Base-by-base conservation (phyloP, 2,888 invertebrate genomes). In the Aspidapion aeneum region DNA sequence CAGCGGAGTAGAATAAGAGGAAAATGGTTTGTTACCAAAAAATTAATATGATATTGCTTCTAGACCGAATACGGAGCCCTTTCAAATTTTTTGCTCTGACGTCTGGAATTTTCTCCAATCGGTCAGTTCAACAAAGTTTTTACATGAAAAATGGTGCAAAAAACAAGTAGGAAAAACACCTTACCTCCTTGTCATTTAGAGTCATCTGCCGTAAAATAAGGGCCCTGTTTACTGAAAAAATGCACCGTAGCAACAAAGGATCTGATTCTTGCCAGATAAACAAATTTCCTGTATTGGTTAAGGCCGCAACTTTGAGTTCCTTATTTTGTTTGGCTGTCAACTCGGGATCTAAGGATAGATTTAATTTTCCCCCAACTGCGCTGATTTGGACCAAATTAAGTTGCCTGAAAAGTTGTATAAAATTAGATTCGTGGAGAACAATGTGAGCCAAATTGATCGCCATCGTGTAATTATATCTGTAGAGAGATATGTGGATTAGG, bases 211-310 rank as follows among this genome's bases (percentile, higher is more conserved):
- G 83, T 55, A 90, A 81, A 35, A 79, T 81, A 22, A 86, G 72
- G 69, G 85, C 83, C 60, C 90, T 85, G 58, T 82, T 85, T 18
- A 87, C 79, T 1, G 85, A 84, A 78, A 87, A 89, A 22, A 86
- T 82, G 69, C 89, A 89, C 72, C 86, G 82, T 5, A 82, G 83
- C 1, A 87, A 77, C 64, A 82, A 80, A 57, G 83, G 83, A 62
- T 82, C 84, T 1, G 82, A 82, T 70, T 87, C 87, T 67, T 87
- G 85, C 90, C 91, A 91, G 5, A 90, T 75, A 66, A 85, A 81
- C 16, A 91, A 77, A 73, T 86, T 86, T 18, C 90, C 90, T 0
- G 84, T 82, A 61, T 81, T 82, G 55, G 84, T 87, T 0, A 90
- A 80, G 18, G 88, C 77, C 0, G 87, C 77, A 1, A 90, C 84